Evolutionary conservation across 2,113 vertebrate species (phyloP), one percentile per base, ranked within the genome.

Genomic region (Corythornis cristatus): DNA sequence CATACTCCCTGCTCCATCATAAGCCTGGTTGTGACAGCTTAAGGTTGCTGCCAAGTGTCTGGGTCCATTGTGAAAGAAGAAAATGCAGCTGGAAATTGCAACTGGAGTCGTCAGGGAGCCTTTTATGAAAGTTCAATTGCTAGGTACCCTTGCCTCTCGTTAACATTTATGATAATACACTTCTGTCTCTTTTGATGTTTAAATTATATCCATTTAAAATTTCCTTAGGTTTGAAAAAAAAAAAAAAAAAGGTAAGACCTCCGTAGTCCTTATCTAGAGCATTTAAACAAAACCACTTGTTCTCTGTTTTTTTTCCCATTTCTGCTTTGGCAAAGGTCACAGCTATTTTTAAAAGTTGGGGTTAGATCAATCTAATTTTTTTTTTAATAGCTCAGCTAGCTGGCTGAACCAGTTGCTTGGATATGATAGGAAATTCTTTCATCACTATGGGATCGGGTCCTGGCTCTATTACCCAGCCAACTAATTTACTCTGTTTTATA

Each of bases 401-500:
- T 94, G 79, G n/a, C 78, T 76, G 82, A 86, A 60, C 37, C 26
- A 45, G 35, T 86, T 82, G 51, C 85, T 80, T 85, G 64, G 75
- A 91, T 84, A 88, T 93, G 53, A 72, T 45, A 53, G 81, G 58
- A 61, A 95, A 91, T 89, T 58, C 31, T 84, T 92, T 91, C 46
- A 77, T 89, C 64, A 53, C 61, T 94, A 3, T 65, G 51, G 57
- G 43, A n/a, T 85, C 50, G 88, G 48, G 74, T 86, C 74, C 48
- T 83, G 86, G 21, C 65, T 89, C 17, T 89, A 65, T 89, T 93
- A 89, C 78, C 53, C 67, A 88, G 85, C 67, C 87, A 92, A 95
- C 87, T 91, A 83, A 92, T 92, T 95, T 95, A 72, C 67, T 80
- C 64, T 74, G 45, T 53, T 89, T 83, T 67, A 73, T 84, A 75